These are phyloP conservation scores for Amiota mariae DNA, from an alignment of 2,888 invertebrate genomes.

Conservation along the genomic window DNA sequence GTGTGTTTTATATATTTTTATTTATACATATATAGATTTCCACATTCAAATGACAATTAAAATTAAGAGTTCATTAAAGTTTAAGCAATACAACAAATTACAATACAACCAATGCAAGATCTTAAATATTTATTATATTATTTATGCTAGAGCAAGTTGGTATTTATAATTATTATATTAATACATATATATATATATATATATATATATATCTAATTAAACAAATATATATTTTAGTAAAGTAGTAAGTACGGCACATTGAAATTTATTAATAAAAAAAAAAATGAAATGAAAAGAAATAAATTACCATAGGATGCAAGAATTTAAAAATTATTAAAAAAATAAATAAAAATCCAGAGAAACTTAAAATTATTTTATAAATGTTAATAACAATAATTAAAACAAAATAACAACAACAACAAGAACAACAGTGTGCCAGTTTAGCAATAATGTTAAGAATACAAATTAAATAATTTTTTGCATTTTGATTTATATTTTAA, in stretches of 20 bases:
- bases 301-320: constrained; percentile 20
- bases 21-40: too few relatives aligned
- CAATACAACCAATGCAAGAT: too few relatives aligned
- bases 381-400: constrained; percentile 37
- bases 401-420: constrained; percentile 20
- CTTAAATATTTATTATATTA: constrained; percentile 46
- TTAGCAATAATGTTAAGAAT: constrained; percentile 20
- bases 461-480: constrained; percentile 6
- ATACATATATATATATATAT: constrained; percentile 50
- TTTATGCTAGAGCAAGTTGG: constrained; percentile 62
- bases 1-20: too few relatives aligned
- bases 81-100: too few relatives aligned
- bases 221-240: constrained; percentile 34
- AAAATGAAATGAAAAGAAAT: constrained; percentile 22
- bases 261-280: constrained; percentile 24
- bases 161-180: constrained; percentile 62
- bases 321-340: constrained; percentile 5
- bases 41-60: too few relatives aligned
- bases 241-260: constrained; percentile 33
- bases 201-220: constrained; percentile 36
- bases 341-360: constrained; percentile 22
- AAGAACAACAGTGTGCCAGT: constrained; percentile 22
- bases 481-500: constrained; percentile 20
- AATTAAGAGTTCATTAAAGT: too few relatives aligned
- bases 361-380: constrained; percentile 9